A percentile compares a stretch with the other conserved stretches of the same genome.
Conservation (phyloP, 2,888 invertebrate species). For the Cataglyphis livida region DNA sequence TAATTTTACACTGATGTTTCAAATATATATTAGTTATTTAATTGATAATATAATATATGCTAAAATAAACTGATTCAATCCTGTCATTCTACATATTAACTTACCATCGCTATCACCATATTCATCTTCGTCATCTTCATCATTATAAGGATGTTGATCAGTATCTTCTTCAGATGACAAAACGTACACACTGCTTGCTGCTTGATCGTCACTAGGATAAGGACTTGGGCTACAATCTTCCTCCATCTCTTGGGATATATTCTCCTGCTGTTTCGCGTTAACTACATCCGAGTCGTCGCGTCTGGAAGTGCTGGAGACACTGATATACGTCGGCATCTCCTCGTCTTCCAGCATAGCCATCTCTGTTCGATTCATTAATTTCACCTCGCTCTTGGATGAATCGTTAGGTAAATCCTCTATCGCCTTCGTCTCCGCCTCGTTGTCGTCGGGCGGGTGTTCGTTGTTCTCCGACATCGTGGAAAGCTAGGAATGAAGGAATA, state of each 20-base stretch:
- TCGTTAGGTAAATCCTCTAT: slow-evolving; percentile 58
- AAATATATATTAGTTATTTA: neutral
- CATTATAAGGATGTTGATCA: slow-evolving; percentile 63
- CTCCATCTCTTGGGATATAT: slow-evolving; percentile 43
- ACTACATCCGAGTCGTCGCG: slow-evolving; percentile 70
- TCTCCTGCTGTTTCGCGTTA: slow-evolving; percentile 54
- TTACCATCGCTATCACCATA: slow-evolving; percentile 71
- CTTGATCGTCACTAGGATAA: slow-evolving; percentile 75
- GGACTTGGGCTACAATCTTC: slow-evolving; percentile 71
- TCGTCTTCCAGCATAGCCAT: slow-evolving; percentile 79
- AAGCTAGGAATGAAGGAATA: slow-evolving; percentile 15
- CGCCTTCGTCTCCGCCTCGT: slow-evolving; percentile 63
- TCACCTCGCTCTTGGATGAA: slow-evolving; percentile 60
- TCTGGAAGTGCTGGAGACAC: slow-evolving; percentile 74
- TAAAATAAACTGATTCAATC: neutral
- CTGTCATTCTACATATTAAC: neutral
- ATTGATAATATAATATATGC: neutral
- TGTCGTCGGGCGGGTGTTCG: slow-evolving; percentile 64
- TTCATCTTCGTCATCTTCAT: slow-evolving; percentile 74
- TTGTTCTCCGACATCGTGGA: slow-evolving; percentile 68
- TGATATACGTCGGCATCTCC: slow-evolving; percentile 81
- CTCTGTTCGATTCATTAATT: slow-evolving; percentile 57
- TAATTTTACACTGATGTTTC: neutral
- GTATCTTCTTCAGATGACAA: slow-evolving; percentile 77
- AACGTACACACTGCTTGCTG: slow-evolving; percentile 77